These are phyloP conservation scores for Epizoanthus rinbou DNA, from an alignment of 92 coral and sea anemone species.

Conservation along the genomic window DNA sequence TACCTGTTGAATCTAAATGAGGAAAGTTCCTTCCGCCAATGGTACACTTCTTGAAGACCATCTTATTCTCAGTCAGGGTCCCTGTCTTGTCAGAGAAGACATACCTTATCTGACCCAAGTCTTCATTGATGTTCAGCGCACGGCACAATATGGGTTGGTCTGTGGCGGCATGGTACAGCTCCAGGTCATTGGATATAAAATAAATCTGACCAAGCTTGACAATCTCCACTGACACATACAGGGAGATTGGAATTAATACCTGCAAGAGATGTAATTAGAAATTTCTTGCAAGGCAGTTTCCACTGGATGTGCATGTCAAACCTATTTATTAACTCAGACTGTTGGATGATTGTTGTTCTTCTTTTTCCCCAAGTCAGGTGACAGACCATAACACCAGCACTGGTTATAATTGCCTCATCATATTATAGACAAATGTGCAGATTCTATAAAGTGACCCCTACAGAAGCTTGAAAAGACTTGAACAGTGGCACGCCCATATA, in stretches of 20 bases:
- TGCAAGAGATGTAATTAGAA: slow-evolving; percentile 24
- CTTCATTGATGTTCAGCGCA: slow-evolving; percentile 96
- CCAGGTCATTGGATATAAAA: slow-evolving; percentile 85
- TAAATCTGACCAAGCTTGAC: slow-evolving; percentile 93
- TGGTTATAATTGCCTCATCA: no score
- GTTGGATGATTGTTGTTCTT: no score
- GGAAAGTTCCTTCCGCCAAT: slow-evolving; percentile 89
- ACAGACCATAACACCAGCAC: no score
- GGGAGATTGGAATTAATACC: slow-evolving; percentile 95
- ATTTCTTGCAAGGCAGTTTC: no score
- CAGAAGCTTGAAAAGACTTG: background rate
- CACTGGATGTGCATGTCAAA: no score
- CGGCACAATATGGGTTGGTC: slow-evolving; percentile 97
- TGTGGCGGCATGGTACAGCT: slow-evolving; percentile 83
- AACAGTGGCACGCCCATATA: no score
- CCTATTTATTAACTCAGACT: no score
- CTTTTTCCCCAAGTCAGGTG: no score
- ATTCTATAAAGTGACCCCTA: background rate
- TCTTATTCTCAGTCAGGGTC: slow-evolving; percentile 95
- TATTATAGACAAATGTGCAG: no score
- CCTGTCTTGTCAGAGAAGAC: slow-evolving; percentile 99
- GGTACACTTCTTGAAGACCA: slow-evolving; percentile 92
- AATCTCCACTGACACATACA: slow-evolving; percentile 96
- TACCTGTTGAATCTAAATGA: slow-evolving; percentile 68
- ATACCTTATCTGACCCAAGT: slow-evolving; percentile 92